Evolutionary conservation across 2,113 vertebrate species (phyloP).

Genomic region (Paradisaea rubra): DNA sequence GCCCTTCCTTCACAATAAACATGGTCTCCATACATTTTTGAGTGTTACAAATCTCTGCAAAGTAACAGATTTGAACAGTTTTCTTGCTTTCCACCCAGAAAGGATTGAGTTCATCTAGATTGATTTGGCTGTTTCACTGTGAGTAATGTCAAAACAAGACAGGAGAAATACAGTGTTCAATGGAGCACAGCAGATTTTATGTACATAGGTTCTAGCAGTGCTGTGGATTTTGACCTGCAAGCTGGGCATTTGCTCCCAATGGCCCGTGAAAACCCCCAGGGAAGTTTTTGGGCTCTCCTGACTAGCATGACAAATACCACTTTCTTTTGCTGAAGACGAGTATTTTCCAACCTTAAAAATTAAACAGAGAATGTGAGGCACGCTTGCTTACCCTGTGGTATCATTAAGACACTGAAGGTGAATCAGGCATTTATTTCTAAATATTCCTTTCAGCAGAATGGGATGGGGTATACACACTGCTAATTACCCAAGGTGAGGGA

Average conservation of each 20-base stretch:
- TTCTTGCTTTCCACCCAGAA: not conserved
- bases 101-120: slow-evolving; percentile 16
- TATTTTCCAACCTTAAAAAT: not conserved
- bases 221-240: slow-evolving; percentile 50
- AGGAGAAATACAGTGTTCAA: slow-evolving; percentile 34
- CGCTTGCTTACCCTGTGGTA: not conserved
- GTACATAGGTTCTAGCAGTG: slow-evolving; percentile 37
- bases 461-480: not conserved
- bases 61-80: not conserved
- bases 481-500: not conserved
- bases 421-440: not conserved
- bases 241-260: slow-evolving; percentile 55
- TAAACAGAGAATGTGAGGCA: not conserved
- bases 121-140: slow-evolving; percentile 28
- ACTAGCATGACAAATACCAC: not conserved
- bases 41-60: not conserved
- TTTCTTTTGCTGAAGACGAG: not conserved
- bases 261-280: slow-evolving; percentile 39
- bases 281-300: slow-evolving; percentile 15
- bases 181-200: slow-evolving; percentile 47
- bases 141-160: slow-evolving; percentile 54
- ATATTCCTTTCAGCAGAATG: not conserved
- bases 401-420: not conserved
- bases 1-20: not conserved
- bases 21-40: not conserved